Evolutionary conservation across 2,888 invertebrate species (phyloP), one percentile per base, ranked within the genome.

Genomic region (Drosophila heteroneura): DNA sequence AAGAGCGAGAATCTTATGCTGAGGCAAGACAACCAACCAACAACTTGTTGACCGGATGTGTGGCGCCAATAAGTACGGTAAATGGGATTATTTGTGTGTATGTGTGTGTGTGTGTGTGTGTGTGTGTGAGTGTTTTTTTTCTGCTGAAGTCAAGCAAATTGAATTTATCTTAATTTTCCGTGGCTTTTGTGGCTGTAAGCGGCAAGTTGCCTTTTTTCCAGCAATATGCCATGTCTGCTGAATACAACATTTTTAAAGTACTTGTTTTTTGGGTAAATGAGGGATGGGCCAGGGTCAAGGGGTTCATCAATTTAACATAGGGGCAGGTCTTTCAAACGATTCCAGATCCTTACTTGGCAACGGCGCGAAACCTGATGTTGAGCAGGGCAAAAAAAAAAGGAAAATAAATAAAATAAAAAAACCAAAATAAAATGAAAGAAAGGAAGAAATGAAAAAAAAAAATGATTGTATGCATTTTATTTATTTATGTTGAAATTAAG

Each of bases 401-500:
- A n/a, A 22, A 57, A 53, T 22, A 19, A 22, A 57, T 30, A 49
- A 19, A 41, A 14, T 9, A 33, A 32, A 16, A 39, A 7, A 19
- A 37, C 14, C 14, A 39, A 28, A 39, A 56, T 6, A 56, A 37
- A 37, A 12, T 19, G 26, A 26, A 54, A 3, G 35, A 16, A 56
- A 35, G 19, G 5, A 39, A 47, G 35, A 19, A 56, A 52, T 61
- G 52, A 28, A 49, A 49, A 63, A 53, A 32, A 32, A 30, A 49
- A 64, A 41, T 51, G 22, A 58, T 61, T 70, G 64, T 70, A 74
- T 33, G 60, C 70, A 70, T 72, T 79, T 86, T 82, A 87, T 88
- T 90, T 88, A 90, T 88, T 89, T 88, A 84, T 90, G 81, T 86
- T 89, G 89, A 88, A 88, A 88, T 88, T 82, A 89, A 88, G 88